Percentiles rank a stretch among this genome's conserved stretches.
phyloP scores from a whole-genome alignment of 2,888 invertebrate species.

The Phaonia tiefii region DNA sequence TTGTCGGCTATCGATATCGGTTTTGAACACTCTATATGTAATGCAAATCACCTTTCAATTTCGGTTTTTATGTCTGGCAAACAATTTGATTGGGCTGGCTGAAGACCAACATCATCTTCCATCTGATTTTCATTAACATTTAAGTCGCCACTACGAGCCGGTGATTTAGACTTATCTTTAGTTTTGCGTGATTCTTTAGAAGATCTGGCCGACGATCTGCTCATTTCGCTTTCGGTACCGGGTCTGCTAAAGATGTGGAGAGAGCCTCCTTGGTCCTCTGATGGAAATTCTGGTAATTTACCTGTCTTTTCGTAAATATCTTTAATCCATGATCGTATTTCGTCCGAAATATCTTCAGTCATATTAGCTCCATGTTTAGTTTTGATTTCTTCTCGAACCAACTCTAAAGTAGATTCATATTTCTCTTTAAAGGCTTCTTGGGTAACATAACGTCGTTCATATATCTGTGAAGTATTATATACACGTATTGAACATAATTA shows the following conservation, averaged over 20 bases:
- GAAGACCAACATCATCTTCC: conserved; percentile 81
- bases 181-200: conserved; percentile 90
- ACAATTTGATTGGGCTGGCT: conserved; percentile 87
- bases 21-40: no score
- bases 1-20: no score
- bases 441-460: conserved; percentile 83
- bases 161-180: conserved; percentile 86
- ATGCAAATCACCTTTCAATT: conserved; percentile 88
- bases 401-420: conserved; percentile 86
- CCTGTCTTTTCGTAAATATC: conserved; percentile 91
- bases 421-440: conserved; percentile 86
- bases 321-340: conserved; percentile 92
- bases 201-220: conserved; percentile 88
- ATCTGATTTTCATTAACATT: conserved; percentile 85
- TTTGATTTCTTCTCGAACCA: conserved; percentile 84
- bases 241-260: conserved; percentile 90
- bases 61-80: conserved; percentile 86
- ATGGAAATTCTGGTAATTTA: conserved; percentile 94
- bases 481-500: no score
- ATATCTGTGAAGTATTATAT: conserved; percentile 63
- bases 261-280: conserved; percentile 95
- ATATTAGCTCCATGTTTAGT: conserved; percentile 88
- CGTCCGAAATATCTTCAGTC: conserved; percentile 92
- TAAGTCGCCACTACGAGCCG: conserved; percentile 79
- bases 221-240: conserved; percentile 90